phyloP scores from a whole-genome alignment of 2,113 vertebrate genomes.

The Tachycineta bicolor region DNA sequence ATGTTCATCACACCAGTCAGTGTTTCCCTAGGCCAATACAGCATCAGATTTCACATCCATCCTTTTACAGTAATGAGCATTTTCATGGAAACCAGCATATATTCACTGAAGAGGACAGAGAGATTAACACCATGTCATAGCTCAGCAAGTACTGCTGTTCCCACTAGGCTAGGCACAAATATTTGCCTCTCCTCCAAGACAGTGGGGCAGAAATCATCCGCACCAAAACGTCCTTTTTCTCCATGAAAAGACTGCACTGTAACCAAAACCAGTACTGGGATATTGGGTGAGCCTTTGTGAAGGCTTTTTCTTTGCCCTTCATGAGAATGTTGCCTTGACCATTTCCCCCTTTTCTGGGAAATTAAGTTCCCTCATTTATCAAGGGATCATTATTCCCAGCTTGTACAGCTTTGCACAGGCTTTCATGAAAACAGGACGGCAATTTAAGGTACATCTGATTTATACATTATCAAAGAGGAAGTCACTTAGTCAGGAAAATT shows the following conservation, averaged over 20 bases:
- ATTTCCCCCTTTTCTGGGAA: neutral
- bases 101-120: neutral
- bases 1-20: constrained; percentile 8
- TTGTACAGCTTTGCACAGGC: neutral
- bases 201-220: neutral
- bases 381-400: constrained; percentile 19
- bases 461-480: constrained; percentile 45
- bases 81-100: neutral
- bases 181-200: neutral
- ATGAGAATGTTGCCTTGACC: neutral
- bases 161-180: neutral
- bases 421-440: neutral
- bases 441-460: constrained; percentile 50
- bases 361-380: constrained; percentile 3
- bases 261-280: neutral
- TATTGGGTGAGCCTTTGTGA: neutral
- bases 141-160: neutral
- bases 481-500: constrained; percentile 45
- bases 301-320: neutral
- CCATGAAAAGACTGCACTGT: neutral
- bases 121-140: neutral
- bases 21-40: neutral
- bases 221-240: neutral
- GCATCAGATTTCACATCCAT: neutral
- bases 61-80: neutral